Base-by-base conservation (phyloP, 2,113 vertebrate genomes). In the Pomatorhinus ruficollis region DNA sequence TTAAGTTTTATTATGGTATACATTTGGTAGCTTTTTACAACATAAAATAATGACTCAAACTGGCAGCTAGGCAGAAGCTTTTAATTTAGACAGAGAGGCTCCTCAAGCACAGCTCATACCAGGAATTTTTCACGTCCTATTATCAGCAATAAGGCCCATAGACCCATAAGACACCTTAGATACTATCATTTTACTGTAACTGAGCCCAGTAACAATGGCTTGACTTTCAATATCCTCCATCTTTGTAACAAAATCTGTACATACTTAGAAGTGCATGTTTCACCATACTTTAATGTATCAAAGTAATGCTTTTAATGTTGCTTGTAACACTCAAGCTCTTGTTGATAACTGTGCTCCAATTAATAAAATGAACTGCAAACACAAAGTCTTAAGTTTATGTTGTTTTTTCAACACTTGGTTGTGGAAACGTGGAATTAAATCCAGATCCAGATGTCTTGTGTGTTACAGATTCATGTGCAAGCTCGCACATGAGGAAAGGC, bases 381-480 rank as follows among this genome's bases (percentile, higher is more conserved):
- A 70, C 8, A 25, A 84, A 84, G 37, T 60, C 39, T 60, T 83
- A 65, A 78, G 45, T 77, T 88, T 84, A 56, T 33, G 39, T 20
- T 71, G 50, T 75, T 85, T 91, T 82, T 87, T 83, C 84, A 93
- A 74, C 47, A 50, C 22, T 86, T 63, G 42, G 17, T 50, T 82
- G 47, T 59, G 63, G 54, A 94, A 95, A 87, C 13, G 33, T 23
- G n/a, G 59, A 90, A 97, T 80, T 91, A 91, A 97, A 97, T 83
- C 59, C 82, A 97, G 76, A 78, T 12, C 52, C 81, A 94, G 64
- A 93, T 87, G 75, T 92, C 21, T 92, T 63, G n/a, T 77, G 70
- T 52, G 31, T 78, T 74, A 93, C 37, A 90, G 93, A 93, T 83
- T 77, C 42, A 57, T 40, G 37, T 40, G 37, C 61, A 81, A 64